These are phyloP conservation scores for Drosophila leontia DNA, from an alignment of 1,140 invertebrate genomes.

Conservation along the genomic window DNA sequence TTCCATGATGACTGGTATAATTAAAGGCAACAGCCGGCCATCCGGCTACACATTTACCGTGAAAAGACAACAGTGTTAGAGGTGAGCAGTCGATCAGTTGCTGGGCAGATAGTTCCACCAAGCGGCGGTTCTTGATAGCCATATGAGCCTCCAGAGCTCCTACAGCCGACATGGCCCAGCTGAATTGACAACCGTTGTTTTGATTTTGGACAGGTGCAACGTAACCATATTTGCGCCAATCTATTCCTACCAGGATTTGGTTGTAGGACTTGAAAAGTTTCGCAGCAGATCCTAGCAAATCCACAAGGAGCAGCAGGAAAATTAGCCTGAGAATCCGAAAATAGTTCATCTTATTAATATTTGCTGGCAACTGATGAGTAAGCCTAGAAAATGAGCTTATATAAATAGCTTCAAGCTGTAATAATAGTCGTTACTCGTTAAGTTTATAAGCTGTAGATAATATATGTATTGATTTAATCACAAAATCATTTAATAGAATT, in stretches of 20 bases:
- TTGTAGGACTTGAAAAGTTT: background rate
- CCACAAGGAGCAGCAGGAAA: background rate
- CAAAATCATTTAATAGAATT: background rate
- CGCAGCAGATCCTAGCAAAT: background rate
- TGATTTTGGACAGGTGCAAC: slow-evolving; percentile 87
- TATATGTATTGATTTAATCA: background rate
- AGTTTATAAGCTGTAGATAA: background rate
- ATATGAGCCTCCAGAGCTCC: slow-evolving; percentile 92
- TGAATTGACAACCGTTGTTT: slow-evolving; percentile 90
- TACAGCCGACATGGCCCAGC: slow-evolving; percentile 96
- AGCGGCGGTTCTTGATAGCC: too few relatives aligned
- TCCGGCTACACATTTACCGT: too few relatives aligned
- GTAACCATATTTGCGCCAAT: background rate
- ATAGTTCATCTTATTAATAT: background rate
- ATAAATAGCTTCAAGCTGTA: background rate
- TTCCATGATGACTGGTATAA: too few relatives aligned
- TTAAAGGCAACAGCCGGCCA: too few relatives aligned
- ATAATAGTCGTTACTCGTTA: background rate
- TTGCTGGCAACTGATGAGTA: background rate
- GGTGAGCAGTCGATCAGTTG: too few relatives aligned
- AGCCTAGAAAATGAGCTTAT: background rate
- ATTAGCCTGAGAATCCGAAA: background rate
- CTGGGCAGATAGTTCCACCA: too few relatives aligned
- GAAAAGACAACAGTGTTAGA: too few relatives aligned
- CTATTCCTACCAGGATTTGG: background rate